These are phyloP conservation scores for Craniophora ligustri DNA, from an alignment of 2,888 invertebrate species.

Conservation along the genomic window DNA sequence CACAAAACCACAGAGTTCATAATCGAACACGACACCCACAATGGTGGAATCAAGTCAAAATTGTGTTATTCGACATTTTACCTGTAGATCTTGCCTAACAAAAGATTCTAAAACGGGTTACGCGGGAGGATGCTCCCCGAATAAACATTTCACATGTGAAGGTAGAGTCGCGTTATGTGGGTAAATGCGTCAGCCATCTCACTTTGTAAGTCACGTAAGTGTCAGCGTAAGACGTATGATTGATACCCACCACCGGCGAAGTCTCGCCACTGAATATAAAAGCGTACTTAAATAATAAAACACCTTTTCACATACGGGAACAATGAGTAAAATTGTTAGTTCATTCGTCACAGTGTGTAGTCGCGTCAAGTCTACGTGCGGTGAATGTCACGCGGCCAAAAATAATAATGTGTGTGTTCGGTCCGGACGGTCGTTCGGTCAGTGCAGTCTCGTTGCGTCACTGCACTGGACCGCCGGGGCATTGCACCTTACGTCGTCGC, in stretches of 20 bases:
- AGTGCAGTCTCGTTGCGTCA: conserved; percentile 85
- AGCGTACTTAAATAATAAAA: conserved; percentile 58
- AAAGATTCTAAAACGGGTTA: conserved; percentile 75
- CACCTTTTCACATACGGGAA: conserved; percentile 56
- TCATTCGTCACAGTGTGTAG: conserved; percentile 70
- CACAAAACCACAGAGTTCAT: conserved; percentile 60
- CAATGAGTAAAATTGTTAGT: conserved; percentile 67
- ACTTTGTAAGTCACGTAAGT: conserved; percentile 58
- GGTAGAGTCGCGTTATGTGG: conserved; percentile 58
- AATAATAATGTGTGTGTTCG: conserved; percentile 76
- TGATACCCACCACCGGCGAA: conserved; percentile 60
- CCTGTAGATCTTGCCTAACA: conserved; percentile 72
- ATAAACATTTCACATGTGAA: conserved; percentile 67
- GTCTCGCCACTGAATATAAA: conserved; percentile 55
- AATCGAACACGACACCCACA: conserved; percentile 54
- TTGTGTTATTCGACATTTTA: conserved; percentile 71
- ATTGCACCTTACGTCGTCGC: conserved; percentile 79
- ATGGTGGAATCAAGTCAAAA: conserved; percentile 60
- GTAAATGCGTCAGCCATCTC: conserved; percentile 55
- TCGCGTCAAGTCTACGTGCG: conserved; percentile 68
- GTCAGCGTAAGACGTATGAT: conserved; percentile 62
- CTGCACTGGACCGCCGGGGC: conserved; percentile 81
- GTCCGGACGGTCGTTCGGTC: conserved; percentile 74
- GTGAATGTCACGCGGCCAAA: conserved; percentile 83
- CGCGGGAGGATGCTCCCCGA: conserved; percentile 61